A percentile compares a stretch with the other conserved stretches of the same genome.
Conservation (phyloP, 2,888 invertebrate species). For the Amphimallon solstitiale region DNA sequence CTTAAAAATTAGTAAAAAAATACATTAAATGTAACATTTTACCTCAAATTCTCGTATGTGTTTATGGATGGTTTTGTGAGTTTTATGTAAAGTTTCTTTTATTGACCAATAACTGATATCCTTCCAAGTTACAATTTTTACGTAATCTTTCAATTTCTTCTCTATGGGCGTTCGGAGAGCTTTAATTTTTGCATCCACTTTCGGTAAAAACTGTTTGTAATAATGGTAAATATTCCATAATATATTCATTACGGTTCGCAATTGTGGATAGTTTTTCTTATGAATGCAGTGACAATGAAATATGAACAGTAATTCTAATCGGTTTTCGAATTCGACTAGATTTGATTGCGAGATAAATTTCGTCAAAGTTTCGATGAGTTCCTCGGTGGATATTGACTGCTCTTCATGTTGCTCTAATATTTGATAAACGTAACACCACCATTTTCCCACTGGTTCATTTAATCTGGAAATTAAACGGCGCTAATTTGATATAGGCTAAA, state of each 20-base stretch:
- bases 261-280: conserved; percentile 54
- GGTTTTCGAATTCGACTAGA: conserved; percentile 83
- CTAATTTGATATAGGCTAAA: too few relatives aligned
- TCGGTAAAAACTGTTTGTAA: conserved; percentile 80
- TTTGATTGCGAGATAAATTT: conserved; percentile 86
- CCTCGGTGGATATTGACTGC: conserved; percentile 55
- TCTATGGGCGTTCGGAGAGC: conserved; percentile 84
- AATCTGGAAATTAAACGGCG: conserved; percentile 67
- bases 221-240: conserved; percentile 87
- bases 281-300: conserved; percentile 84
- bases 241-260: conserved; percentile 62
- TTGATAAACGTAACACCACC: conserved; percentile 91
- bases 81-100: conserved; percentile 87
- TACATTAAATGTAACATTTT: conserved; percentile 55
- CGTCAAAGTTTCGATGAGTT: conserved; percentile 72
- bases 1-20: background rate
- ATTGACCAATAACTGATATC: conserved; percentile 95
- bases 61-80: conserved; percentile 88
- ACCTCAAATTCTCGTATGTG: conserved; percentile 87
- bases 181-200: conserved; percentile 73
- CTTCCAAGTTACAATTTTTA: conserved; percentile 95
- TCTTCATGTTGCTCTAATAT: conserved; percentile 72
- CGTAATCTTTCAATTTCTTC: conserved; percentile 90
- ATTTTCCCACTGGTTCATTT: conserved; percentile 77
- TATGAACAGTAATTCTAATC: conserved; percentile 80